Conservation (phyloP, 2,113 vertebrate species). For the Neogale vison region DNA sequence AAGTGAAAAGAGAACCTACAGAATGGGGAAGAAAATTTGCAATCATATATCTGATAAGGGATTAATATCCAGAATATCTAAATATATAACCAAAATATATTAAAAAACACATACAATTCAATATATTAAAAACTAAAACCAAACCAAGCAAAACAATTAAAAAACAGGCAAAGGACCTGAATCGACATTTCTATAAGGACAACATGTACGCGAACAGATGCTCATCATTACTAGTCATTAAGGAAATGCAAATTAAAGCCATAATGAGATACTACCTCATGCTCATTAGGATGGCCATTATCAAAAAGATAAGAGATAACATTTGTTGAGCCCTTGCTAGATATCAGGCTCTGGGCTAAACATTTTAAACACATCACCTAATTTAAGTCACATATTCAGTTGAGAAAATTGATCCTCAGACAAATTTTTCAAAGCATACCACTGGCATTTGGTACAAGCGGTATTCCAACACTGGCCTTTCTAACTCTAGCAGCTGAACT, state of each 20-base stretch:
- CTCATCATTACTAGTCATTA: neutral
- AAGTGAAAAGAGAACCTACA: neutral
- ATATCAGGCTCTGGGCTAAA: neutral
- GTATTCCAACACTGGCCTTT: neutral
- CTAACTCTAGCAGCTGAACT: neutral
- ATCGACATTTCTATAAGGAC: neutral
- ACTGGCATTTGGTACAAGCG: neutral
- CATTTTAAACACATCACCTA: neutral
- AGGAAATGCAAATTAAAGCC: neutral
- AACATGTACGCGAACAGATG: neutral
- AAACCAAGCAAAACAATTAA: neutral
- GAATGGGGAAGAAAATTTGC: neutral
- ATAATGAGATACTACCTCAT: neutral
- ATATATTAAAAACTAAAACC: neutral
- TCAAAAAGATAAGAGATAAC: neutral
- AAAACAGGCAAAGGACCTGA: neutral
- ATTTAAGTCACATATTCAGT: neutral
- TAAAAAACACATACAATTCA: neutral
- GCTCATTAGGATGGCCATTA: neutral
- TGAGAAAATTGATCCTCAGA: neutral
- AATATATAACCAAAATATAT: neutral
- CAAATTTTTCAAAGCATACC: neutral
- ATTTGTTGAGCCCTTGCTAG: neutral
- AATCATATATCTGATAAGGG: neutral
- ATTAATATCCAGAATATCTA: neutral